These are phyloP conservation scores for Notothenia rossii DNA, from an alignment of 2,113 vertebrate genomes.

Conservation along the genomic window DNA sequence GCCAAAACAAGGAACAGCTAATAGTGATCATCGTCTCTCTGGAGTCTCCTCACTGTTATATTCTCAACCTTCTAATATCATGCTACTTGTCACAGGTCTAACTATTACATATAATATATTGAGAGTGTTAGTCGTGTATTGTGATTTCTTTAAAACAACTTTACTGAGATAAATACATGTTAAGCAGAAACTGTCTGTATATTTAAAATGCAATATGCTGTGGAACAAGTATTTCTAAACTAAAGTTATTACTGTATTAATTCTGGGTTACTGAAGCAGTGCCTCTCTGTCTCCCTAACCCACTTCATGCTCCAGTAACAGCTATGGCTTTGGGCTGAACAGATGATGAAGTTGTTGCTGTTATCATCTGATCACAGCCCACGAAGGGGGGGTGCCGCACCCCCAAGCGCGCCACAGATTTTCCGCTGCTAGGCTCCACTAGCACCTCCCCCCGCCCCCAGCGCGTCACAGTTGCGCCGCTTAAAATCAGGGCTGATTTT, in stretches of 20 bases:
- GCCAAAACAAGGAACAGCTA: too few species aligned
- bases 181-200: not conserved
- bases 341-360: constrained; percentile 59
- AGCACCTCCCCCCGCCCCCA: too few species aligned
- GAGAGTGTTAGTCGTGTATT: not conserved
- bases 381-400: too few species aligned
- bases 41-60: too few species aligned
- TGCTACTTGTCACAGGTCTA: too few species aligned
- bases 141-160: not conserved
- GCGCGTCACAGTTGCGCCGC: too few species aligned
- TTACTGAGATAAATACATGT: not conserved
- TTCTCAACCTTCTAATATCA: too few species aligned
- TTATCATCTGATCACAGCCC: constrained; percentile 41
- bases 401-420: too few species aligned
- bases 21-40: too few species aligned
- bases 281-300: constrained; percentile 30
- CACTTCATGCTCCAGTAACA: constrained; percentile 55
- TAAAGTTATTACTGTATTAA: constrained; percentile 31
- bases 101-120: too few species aligned
- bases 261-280: constrained; percentile 52
- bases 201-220: constrained; percentile 9
- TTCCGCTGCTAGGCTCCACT: too few species aligned
- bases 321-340: constrained; percentile 53
- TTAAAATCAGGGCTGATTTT: constrained; percentile 16
- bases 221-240: not conserved